A percentile compares a stretch with the other conserved stretches of the same genome.
Evolutionary conservation across 2,888 invertebrate species (phyloP).

Genomic region (Harpalus rubripes): DNA sequence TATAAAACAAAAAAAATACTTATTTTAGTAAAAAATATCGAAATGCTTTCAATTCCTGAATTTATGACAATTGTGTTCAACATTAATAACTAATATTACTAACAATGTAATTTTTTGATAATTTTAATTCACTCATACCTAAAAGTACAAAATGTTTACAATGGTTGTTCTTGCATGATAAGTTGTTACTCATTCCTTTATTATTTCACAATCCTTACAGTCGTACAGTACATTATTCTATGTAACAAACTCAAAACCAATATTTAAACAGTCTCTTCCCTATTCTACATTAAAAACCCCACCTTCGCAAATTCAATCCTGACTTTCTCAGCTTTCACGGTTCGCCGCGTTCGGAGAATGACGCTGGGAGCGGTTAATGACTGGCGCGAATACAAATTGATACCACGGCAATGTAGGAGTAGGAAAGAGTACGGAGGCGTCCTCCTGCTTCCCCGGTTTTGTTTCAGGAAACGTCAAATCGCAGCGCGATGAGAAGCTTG

Average conservation of each 20-base stretch:
- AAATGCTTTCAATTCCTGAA: no score
- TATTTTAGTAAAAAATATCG: no score
- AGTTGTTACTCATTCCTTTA: no score
- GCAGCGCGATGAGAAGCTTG: neutral
- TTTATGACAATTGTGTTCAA: no score
- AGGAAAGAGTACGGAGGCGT: neutral
- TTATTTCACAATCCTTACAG: no score
- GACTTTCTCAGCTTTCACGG: constrained; percentile 57
- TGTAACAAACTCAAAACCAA: neutral
- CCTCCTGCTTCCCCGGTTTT: neutral
- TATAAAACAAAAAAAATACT: no score
- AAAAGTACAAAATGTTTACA: no score
- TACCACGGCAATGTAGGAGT: constrained; percentile 19
- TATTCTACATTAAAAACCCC: constrained; percentile 47
- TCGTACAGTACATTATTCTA: no score
- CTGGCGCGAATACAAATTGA: constrained; percentile 60
- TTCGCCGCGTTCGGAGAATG: constrained; percentile 53
- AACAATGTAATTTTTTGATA: no score
- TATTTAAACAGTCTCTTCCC: neutral
- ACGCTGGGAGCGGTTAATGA: constrained; percentile 51
- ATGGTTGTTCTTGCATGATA: no score
- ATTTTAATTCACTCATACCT: no score
- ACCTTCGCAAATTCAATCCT: constrained; percentile 55
- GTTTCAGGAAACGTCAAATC: constrained; percentile 42
- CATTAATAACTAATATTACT: no score